Conservation (phyloP, 2,888 invertebrate species). For the Euclidia mi region DNA sequence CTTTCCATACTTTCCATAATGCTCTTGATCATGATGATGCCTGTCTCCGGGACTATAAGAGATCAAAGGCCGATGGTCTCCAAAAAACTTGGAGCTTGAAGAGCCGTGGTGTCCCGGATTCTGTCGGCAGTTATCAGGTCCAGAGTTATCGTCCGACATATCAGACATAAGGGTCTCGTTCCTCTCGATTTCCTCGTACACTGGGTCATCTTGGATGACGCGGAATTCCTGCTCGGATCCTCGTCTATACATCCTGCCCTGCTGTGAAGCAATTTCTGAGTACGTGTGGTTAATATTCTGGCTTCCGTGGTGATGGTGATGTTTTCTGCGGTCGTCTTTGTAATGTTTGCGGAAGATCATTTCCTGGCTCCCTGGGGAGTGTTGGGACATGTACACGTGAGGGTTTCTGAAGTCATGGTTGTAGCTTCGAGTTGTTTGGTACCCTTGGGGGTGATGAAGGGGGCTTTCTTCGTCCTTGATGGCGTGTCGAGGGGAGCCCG, state of each 20-base stretch:
- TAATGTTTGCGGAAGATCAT: constrained; percentile 86
- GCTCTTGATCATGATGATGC: constrained; percentile 84
- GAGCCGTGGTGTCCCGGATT: constrained; percentile 90
- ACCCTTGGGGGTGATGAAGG: constrained; percentile 80
- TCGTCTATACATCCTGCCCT: constrained; percentile 85
- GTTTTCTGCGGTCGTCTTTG: constrained; percentile 84
- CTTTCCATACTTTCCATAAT: constrained; percentile 86
- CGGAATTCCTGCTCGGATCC: constrained; percentile 90
- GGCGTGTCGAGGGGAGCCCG: constrained; percentile 85
- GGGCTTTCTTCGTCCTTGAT: constrained; percentile 83
- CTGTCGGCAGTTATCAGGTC: constrained; percentile 92
- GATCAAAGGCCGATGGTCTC: constrained; percentile 95
- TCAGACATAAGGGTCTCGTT: constrained; percentile 93
- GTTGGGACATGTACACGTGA: constrained; percentile 86
- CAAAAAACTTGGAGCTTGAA: constrained; percentile 92
- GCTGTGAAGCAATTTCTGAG: constrained; percentile 91
- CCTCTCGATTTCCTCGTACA: constrained; percentile 95
- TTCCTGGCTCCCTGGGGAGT: constrained; percentile 84
- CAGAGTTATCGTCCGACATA: constrained; percentile 93
- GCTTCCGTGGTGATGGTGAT: constrained; percentile 89
- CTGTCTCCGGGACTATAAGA: constrained; percentile 93
- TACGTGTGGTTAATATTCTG: constrained; percentile 93
- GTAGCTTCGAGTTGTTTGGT: constrained; percentile 84
- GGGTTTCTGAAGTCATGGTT: constrained; percentile 86
- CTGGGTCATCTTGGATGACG: constrained; percentile 93